Evolutionary conservation across 2,888 invertebrate species (phyloP).

Genomic region (Nasonovia ribisnigri): DNA sequence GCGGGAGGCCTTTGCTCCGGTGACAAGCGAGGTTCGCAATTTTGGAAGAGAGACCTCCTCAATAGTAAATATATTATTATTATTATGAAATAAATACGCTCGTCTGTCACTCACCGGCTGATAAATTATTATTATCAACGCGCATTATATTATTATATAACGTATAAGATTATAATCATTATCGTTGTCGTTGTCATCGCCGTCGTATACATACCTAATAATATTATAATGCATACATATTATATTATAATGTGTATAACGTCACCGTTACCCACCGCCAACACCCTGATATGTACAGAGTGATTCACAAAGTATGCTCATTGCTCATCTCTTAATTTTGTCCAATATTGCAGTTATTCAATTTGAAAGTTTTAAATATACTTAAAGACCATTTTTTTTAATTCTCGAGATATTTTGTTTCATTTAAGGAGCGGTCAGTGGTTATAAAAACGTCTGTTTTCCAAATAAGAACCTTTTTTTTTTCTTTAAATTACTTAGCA

Average conservation of each 20-base stretch:
- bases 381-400: background rate
- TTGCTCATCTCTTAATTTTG: background rate
- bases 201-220: conserved; percentile 13
- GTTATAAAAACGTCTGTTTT: background rate
- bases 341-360: background rate
- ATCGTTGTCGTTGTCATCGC: conserved; percentile 6
- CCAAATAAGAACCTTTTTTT: background rate
- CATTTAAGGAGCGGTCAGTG: background rate
- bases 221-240: conserved; percentile 16
- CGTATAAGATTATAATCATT: conserved; percentile 25
- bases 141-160: conserved; percentile 23
- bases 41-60: conserved; percentile 6
- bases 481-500: background rate
- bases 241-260: background rate
- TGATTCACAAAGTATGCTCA: background rate
- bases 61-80: conserved; percentile 13
- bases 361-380: too few relatives aligned
- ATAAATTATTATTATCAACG: conserved; percentile 59
- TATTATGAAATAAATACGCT: conserved; percentile 4
- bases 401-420: background rate
- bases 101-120: conserved; percentile 59
- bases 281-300: background rate
- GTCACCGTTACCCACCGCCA: background rate
- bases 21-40: conserved; percentile 41
- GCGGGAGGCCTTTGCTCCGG: background rate